phyloP scores from a whole-genome alignment of 2,888 invertebrate genomes.

The Hydriomena furcata region DNA sequence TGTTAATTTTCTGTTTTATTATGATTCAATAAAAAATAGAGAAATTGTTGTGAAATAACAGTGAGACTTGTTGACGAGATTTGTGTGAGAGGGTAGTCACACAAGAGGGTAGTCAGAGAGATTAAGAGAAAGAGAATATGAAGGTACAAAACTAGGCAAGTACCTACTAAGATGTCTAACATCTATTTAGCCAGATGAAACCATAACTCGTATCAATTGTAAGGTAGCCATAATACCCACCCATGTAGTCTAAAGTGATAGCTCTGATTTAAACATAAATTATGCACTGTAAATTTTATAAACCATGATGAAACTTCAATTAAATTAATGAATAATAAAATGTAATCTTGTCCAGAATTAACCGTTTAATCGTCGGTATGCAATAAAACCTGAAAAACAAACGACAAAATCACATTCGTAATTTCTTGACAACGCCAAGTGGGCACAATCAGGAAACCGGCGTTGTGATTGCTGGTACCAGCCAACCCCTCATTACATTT shows the following conservation, averaged over 20 bases:
- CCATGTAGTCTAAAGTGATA: neutral
- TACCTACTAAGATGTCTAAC: too few relatives aligned
- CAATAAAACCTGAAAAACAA: conserved; percentile 45
- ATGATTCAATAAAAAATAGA: too few relatives aligned
- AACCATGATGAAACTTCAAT: conserved; percentile 16
- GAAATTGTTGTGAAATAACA: too few relatives aligned
- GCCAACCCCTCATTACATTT: conserved; percentile 75
- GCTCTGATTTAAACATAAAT: neutral
- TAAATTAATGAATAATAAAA: conserved; percentile 34
- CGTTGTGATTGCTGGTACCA: conserved; percentile 60
- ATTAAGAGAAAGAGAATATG: too few relatives aligned
- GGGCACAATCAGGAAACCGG: conserved; percentile 63
- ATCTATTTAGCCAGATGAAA: too few relatives aligned
- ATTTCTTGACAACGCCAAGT: conserved; percentile 57
- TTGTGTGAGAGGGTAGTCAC: too few relatives aligned
- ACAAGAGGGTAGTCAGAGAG: too few relatives aligned
- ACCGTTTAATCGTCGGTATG: conserved; percentile 39
- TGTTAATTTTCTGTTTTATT: conserved; percentile 10
- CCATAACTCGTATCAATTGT: too few relatives aligned
- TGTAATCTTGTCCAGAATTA: conserved; percentile 36
- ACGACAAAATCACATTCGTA: conserved; percentile 54
- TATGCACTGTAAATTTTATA: conserved; percentile 11
- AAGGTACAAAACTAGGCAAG: too few relatives aligned
- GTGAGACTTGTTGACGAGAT: too few relatives aligned
- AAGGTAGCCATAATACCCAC: conserved; percentile 1